A percentile compares a stretch with the other conserved stretches of the same genome.
Evolutionary conservation across 2,113 vertebrate species (phyloP).

Genomic region (Corapipo altera): DNA sequence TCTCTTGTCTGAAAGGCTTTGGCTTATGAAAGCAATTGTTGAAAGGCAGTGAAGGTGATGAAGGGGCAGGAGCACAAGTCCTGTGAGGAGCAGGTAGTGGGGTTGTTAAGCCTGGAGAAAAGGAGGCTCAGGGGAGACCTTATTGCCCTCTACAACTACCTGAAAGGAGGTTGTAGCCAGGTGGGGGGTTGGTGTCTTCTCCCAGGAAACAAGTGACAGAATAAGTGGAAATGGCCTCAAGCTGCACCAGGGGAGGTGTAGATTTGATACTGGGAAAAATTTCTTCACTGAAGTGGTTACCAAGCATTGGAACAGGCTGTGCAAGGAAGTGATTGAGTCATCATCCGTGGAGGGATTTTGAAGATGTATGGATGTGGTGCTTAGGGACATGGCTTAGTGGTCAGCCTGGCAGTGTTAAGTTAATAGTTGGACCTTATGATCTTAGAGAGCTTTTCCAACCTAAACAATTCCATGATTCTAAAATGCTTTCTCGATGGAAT

Average conservation of each 20-base stretch:
- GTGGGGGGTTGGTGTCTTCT: background rate
- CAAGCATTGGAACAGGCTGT: background rate
- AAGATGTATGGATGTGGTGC: no score
- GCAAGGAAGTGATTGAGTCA: background rate
- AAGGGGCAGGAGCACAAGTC: background rate
- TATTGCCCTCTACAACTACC: no score
- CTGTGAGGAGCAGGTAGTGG: no score
- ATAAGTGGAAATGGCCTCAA: background rate
- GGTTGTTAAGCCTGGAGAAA: background rate
- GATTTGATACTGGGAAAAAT: background rate
- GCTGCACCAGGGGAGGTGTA: background rate
- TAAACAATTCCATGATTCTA: background rate
- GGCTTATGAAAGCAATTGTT: background rate
- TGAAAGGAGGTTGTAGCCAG: background rate
- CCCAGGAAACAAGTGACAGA: background rate
- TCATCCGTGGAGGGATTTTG: background rate
- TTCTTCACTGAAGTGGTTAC: background rate
- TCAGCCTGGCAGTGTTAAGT: background rate
- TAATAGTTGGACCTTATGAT: background rate
- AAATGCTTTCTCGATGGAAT: background rate
- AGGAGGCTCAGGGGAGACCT: background rate
- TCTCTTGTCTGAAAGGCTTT: background rate
- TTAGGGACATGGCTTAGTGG: background rate
- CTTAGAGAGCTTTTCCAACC: background rate
- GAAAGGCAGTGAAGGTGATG: background rate